Evolutionary conservation across 1,140 invertebrate genomes (phyloP), one percentile per base, ranked within the genome.

Genomic region (Drosophila sulfurigaster): DNA sequence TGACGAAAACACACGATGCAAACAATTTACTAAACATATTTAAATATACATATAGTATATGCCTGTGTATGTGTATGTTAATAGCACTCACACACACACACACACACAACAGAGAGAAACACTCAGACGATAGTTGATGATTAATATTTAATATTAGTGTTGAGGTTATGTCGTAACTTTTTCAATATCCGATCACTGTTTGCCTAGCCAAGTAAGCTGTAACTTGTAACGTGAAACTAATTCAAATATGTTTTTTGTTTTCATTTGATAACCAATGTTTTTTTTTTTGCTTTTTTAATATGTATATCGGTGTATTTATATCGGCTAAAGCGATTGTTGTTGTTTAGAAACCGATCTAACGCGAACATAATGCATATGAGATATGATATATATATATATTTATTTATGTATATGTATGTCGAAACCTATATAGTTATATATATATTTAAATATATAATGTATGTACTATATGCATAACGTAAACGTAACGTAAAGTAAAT

Each of bases 151-250:
- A 73, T 73, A 85, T 82, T 67, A 77, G 75, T 69, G 81, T 85
- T 85, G 81, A 83, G 81, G 67, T 85, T 85, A 83, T 83, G 81
- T 80, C 81, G 73, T 85, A 85, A 48, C 83, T 80, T 83, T 83
- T 83, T 75, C 77, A 83, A 80, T 85, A 83, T 83, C 79, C 69
- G 57, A 85, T 85, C 81, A 81, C 81, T 85, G 78, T 83, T 83
- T 79, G 64, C 73, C 49, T 83, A 83, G 76, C 28, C 20, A 82
- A 16, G 81, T 83, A 82, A 82, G 81, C 54, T 48, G 64, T 68
- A 59, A 46, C 13, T 35, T 74, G 58, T 70, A 75, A 75, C 25
- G 20, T 25, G 32, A 15, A 20, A 70, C 38, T 58, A 57, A 57
- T 48, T 58, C 30, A 25, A 25, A 38, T 43, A 25, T 45, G 15